These are phyloP conservation scores for Temnothorax rugatulus DNA, from an alignment of 2,888 invertebrate species.

Conservation along the genomic window DNA sequence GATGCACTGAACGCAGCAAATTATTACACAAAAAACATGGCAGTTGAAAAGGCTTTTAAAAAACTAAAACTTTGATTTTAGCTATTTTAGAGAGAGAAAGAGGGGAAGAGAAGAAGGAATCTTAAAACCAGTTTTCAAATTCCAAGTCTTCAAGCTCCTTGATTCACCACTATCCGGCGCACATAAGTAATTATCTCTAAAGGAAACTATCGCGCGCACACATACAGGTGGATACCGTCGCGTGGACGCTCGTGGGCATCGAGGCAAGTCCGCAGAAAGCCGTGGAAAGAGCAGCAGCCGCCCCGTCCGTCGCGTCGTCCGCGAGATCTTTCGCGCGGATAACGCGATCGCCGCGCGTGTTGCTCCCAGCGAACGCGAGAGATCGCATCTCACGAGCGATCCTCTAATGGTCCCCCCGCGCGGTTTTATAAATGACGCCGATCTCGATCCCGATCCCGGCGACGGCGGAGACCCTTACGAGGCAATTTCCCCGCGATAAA, in stretches of 20 bases:
- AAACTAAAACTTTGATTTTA: not conserved
- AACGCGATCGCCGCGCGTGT: slow-evolving; percentile 63
- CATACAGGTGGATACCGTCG: slow-evolving; percentile 3
- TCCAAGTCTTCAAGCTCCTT: not conserved
- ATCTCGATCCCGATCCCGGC: slow-evolving; percentile 60
- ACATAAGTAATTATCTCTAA: slow-evolving; percentile 28
- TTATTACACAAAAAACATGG: not conserved
- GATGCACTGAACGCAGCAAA: too few relatives aligned
- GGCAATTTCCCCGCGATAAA: slow-evolving; percentile 56
- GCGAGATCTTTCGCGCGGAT: slow-evolving; percentile 62
- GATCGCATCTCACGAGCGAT: slow-evolving; percentile 54
- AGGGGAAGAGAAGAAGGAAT: not conserved
- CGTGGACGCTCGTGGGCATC: slow-evolving; percentile 21
- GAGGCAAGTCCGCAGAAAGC: slow-evolving; percentile 21
- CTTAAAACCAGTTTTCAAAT: not conserved
- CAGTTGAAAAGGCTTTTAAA: not conserved
- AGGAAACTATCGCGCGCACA: not conserved
- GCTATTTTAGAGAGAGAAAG: not conserved
- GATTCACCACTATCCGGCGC: not conserved
- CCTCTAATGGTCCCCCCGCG: slow-evolving; percentile 63
- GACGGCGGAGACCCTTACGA: slow-evolving; percentile 41
- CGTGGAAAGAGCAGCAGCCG: slow-evolving; percentile 49
- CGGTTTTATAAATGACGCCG: slow-evolving; percentile 66
- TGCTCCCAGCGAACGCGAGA: slow-evolving; percentile 55
- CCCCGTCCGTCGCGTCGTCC: slow-evolving; percentile 16